These are phyloP conservation scores for Propithecus deckenii DNA, from an alignment of 2,797 vertebrate species.

Conservation along the genomic window DNA sequence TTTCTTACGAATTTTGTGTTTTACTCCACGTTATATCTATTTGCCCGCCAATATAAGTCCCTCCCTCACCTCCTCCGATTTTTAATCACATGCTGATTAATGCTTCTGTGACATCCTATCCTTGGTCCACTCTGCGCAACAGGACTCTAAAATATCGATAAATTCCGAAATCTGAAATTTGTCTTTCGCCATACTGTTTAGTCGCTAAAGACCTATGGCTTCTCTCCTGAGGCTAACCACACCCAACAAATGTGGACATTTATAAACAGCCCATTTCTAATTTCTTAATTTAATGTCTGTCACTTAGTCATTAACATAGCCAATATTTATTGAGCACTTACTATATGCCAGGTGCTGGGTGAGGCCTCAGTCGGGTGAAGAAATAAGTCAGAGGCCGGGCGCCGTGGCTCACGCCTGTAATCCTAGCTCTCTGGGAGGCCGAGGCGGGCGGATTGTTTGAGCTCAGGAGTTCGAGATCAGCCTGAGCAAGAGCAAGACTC, in stretches of 20 bases:
- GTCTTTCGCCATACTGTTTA: neutral
- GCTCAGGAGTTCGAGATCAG: too few species aligned
- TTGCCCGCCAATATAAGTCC: neutral
- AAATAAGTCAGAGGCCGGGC: neutral
- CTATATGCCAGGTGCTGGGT: neutral
- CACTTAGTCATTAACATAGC: neutral
- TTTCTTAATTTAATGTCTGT: neutral
- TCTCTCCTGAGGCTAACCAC: neutral
- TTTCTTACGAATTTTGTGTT: neutral
- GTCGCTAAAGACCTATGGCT: neutral
- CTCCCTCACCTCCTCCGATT: neutral
- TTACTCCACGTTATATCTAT: neutral
- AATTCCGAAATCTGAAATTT: neutral
- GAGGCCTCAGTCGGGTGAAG: neutral
- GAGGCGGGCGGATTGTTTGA: too few species aligned
- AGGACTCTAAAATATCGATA: neutral
- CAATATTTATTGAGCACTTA: conserved; percentile 17
- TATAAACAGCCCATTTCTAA: neutral
- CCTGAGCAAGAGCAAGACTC: too few species aligned
- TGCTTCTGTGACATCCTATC: neutral
- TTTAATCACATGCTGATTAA: neutral
- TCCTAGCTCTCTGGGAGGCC: too few species aligned
- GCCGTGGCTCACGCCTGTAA: too few species aligned
- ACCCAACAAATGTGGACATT: neutral
- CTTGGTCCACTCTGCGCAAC: neutral